A percentile compares a stretch with the other conserved stretches of the same genome.
Evolutionary conservation across 2,113 vertebrate species (phyloP).

Genomic region (Hirundichthys speculiger): DNA sequence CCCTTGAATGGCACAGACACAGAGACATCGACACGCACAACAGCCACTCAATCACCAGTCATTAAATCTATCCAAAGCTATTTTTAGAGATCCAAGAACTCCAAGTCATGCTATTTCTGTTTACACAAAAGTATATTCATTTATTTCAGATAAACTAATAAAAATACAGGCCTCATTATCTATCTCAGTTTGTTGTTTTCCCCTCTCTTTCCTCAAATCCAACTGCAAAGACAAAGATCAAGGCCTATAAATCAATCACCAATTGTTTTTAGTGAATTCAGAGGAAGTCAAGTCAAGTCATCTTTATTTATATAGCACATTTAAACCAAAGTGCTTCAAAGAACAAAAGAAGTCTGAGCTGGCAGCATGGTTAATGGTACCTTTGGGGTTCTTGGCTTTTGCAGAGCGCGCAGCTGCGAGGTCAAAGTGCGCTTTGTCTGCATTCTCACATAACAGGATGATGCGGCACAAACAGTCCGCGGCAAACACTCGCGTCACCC

Average conservation of each 20-base stretch:
- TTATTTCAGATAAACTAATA: constrained; percentile 18
- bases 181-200: constrained; percentile 4
- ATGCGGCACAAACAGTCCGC: constrained; percentile 96
- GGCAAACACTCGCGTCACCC: constrained; percentile 97
- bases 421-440: constrained; percentile 92
- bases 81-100: constrained; percentile 18
- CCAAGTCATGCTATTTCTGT: constrained; percentile 1
- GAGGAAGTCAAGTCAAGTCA: too few relatives aligned
- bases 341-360: too few relatives aligned
- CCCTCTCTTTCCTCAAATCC: constrained; percentile 23
- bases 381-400: constrained; percentile 90
- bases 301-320: too few relatives aligned
- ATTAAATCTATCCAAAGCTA: constrained; percentile 19
- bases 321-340: too few relatives aligned
- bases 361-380: constrained; percentile 69
- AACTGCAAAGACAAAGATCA: constrained; percentile 14
- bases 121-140: not conserved
- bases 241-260: too few relatives aligned
- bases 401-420: constrained; percentile 89
- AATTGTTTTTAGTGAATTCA: not conserved
- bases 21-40: not conserved
- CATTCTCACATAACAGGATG: constrained; percentile 93
- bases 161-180: constrained; percentile 25
- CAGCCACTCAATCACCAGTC: constrained; percentile 21
- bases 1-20: constrained; percentile 13